These are phyloP conservation scores for Adineta ricciae DNA, from an alignment of 2,888 invertebrate species.

Conservation along the genomic window DNA sequence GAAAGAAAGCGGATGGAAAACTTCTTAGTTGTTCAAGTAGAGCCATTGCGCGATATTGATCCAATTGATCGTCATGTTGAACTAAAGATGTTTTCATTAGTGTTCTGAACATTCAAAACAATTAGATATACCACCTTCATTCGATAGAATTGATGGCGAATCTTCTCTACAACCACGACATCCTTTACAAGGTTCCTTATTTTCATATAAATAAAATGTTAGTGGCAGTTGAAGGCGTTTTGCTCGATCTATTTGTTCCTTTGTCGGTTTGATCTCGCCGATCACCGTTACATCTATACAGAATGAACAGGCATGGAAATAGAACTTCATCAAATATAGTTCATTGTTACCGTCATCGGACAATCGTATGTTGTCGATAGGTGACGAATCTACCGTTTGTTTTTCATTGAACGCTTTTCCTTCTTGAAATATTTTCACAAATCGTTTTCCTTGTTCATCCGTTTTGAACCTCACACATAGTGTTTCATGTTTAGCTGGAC, in stretches of 20 bases:
- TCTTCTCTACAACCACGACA: constrained; percentile 45
- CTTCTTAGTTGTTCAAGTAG: neutral
- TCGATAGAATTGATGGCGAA: neutral
- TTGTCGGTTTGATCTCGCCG: constrained; percentile 39
- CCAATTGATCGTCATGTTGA: too few species aligned
- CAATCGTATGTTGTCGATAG: neutral
- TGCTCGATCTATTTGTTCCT: constrained; percentile 41
- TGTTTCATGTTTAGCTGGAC: constrained; percentile 60
- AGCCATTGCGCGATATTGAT: too few species aligned
- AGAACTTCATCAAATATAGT: neutral
- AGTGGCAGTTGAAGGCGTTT: constrained; percentile 42
- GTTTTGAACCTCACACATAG: constrained; percentile 73
- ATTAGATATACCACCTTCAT: neutral
- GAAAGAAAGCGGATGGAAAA: neutral
- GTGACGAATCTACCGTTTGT: neutral
- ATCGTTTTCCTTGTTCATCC: constrained; percentile 63
- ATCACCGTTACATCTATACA: constrained; percentile 40
- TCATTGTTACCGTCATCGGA: neutral
- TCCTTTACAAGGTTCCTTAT: constrained; percentile 42
- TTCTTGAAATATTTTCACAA: constrained; percentile 51
- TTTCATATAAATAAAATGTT: constrained; percentile 45
- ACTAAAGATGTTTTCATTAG: too few species aligned
- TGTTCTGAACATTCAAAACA: neutral
- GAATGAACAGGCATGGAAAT: neutral
- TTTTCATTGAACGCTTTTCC: constrained; percentile 45